Conservation (phyloP, 2,888 invertebrate genomes). For the Epinotia ramella region DNA sequence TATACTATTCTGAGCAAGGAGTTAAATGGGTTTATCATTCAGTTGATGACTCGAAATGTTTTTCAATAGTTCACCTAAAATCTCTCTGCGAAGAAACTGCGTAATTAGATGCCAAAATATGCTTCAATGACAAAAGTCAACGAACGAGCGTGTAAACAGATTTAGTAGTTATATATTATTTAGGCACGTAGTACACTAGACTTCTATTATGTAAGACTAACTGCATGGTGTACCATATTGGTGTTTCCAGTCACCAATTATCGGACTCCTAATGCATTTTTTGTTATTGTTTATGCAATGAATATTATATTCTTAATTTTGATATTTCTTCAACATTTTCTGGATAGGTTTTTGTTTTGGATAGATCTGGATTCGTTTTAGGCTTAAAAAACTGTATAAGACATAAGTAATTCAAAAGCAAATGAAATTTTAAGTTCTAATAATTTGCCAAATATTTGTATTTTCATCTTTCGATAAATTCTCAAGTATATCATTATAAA, state of each 20-base stretch:
- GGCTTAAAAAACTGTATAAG: background rate
- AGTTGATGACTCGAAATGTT: conserved; percentile 1
- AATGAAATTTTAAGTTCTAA: background rate
- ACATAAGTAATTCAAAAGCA: background rate
- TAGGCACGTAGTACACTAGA: background rate
- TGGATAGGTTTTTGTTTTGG: no score
- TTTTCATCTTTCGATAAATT: background rate
- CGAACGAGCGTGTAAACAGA: conserved; percentile 26
- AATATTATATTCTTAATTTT: no score
- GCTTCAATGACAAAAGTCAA: conserved; percentile 38
- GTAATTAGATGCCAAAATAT: conserved; percentile 29
- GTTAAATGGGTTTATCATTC: background rate
- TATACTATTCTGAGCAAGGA: no score
- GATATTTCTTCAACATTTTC: no score
- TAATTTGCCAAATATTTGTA: background rate
- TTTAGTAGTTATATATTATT: conserved; percentile 10
- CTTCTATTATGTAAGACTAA: no score
- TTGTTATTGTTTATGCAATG: no score
- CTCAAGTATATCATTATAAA: background rate
- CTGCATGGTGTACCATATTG: no score
- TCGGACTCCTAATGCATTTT: no score
- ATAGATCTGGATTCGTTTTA: no score
- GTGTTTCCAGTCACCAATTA: background rate
- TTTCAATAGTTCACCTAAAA: background rate
- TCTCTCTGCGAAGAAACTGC: conserved; percentile 12